These are phyloP conservation scores for Ormyrus nitidulus DNA, from an alignment of 2,888 invertebrate genomes.

Conservation along the genomic window DNA sequence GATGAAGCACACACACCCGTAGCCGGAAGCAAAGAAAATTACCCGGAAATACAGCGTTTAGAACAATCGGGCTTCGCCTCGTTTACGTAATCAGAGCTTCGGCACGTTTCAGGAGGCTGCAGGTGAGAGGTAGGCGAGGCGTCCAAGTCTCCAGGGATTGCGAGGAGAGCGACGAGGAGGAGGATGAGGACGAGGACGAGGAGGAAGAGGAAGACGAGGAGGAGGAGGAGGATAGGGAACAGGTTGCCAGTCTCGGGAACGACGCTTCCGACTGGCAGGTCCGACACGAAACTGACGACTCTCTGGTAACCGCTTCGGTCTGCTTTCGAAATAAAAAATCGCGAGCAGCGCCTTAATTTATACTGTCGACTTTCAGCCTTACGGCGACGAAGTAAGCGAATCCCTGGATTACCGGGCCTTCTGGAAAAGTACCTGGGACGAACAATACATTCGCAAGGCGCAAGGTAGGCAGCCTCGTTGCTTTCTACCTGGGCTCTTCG, in stretches of 20 bases:
- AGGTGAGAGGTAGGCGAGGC: background rate
- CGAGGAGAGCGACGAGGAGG: conserved; percentile 27
- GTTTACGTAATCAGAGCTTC: too few relatives aligned
- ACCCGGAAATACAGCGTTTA: too few relatives aligned
- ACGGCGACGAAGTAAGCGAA: conserved; percentile 45
- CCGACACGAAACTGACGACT: conserved; percentile 7
- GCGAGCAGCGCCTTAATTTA: background rate
- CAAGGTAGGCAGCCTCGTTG: conserved; percentile 73
- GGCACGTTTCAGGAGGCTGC: background rate
- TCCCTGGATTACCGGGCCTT: conserved; percentile 72
- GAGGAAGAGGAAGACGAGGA: conserved; percentile 28
- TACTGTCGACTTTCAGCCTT: conserved; percentile 6
- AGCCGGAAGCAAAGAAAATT: too few relatives aligned
- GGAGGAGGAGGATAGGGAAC: background rate
- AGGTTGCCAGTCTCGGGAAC: background rate
- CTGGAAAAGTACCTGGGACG: conserved; percentile 80
- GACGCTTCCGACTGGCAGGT: conserved; percentile 7
- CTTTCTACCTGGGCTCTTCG: background rate
- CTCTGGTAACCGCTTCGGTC: background rate
- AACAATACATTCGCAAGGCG: conserved; percentile 78
- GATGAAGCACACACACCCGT: too few relatives aligned
- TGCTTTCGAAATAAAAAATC: background rate
- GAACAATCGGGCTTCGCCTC: too few relatives aligned
- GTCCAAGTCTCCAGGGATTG: conserved; percentile 10
- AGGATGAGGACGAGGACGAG: conserved; percentile 4